phyloP scores from a whole-genome alignment of 1,140 invertebrate genomes.

The Hylyphantes graminicola region DNA sequence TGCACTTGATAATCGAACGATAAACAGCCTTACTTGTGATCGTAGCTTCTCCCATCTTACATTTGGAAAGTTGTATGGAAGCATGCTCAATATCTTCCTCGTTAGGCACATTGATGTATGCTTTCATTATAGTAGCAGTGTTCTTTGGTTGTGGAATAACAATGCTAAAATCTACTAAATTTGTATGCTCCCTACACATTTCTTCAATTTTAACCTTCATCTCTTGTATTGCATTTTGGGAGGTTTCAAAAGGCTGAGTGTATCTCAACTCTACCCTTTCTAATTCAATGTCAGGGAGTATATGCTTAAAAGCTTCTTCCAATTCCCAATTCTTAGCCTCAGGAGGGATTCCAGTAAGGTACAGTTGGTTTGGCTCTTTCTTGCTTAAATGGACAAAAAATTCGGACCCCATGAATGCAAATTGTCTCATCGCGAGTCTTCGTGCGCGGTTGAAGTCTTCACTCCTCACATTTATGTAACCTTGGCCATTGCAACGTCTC shows the following conservation, averaged over 20 bases:
- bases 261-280: constrained; percentile 18
- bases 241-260: constrained; percentile 37
- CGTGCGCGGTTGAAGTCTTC: constrained; percentile 14
- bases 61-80: constrained; percentile 2
- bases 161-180: constrained; percentile 18
- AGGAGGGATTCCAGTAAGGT: constrained; percentile 5
- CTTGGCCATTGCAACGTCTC: constrained; percentile 22
- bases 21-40: constrained; percentile 14
- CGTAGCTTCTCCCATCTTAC: neutral
- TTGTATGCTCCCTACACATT: constrained; percentile 3
- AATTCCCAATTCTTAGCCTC: constrained; percentile 14
- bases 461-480: neutral
- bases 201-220: constrained; percentile 8
- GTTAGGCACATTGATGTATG: constrained; percentile 28
- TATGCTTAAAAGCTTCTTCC: neutral
- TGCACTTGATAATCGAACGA: constrained; percentile 37
- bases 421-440: neutral
- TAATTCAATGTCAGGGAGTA: constrained; percentile 1
- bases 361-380: constrained; percentile 18
- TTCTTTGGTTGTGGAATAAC: constrained; percentile 27
- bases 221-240: constrained; percentile 8
- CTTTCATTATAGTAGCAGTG: constrained; percentile 47
- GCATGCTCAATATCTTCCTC: constrained; percentile 3
- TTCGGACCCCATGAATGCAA: neutral
- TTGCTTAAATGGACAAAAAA: constrained; percentile 13